These are phyloP conservation scores for Platyscapa corneri DNA, from an alignment of 1,140 invertebrate species.

Conservation along the genomic window DNA sequence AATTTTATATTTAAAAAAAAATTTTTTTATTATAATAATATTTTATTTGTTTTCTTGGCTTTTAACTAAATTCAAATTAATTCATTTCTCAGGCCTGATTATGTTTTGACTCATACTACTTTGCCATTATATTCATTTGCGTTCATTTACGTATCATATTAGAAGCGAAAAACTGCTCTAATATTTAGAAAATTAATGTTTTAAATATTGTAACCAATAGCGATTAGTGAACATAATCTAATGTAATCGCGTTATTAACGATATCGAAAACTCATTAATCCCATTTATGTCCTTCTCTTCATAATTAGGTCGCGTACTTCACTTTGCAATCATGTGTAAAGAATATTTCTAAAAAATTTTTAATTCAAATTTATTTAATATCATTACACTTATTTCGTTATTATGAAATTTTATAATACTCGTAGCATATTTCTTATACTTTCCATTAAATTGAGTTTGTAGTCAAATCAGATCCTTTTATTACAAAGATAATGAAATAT, in stretches of 20 bases:
- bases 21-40: too few relatives aligned
- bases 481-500: too few relatives aligned
- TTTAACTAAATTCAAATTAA: background rate
- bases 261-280: slow-evolving; percentile 39
- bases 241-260: slow-evolving; percentile 29
- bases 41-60: too few relatives aligned
- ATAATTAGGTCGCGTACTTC: background rate
- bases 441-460: too few relatives aligned
- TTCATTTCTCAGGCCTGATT: background rate
- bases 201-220: background rate
- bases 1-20: too few relatives aligned
- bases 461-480: too few relatives aligned
- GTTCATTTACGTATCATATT: background rate
- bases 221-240: slow-evolving; percentile 14
- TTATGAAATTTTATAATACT: background rate
- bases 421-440: too few relatives aligned
- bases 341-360: slow-evolving; percentile 18
- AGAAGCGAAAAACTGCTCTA: background rate
- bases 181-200: background rate
- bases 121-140: background rate
- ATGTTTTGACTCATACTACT: background rate
- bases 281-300: background rate
- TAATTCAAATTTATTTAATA: background rate
- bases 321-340: slow-evolving; percentile 14
- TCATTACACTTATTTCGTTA: background rate